A percentile compares a stretch with the other conserved stretches of the same genome.
Conservation (phyloP, 2,113 vertebrate genomes). For the Festucalex cinctus region DNA sequence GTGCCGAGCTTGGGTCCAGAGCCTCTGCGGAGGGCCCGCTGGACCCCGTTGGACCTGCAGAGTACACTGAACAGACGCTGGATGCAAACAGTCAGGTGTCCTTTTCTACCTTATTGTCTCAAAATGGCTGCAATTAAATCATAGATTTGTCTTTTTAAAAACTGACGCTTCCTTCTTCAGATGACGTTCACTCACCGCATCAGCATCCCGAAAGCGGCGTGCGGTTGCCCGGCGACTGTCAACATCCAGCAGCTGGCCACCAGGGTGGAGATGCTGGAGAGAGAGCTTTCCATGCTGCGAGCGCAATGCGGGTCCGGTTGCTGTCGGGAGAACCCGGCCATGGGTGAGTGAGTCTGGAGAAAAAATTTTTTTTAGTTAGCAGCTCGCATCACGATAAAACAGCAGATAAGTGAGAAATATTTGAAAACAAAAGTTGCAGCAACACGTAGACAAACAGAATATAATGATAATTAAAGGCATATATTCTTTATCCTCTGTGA, state of each 20-base stretch:
- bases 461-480: not conserved
- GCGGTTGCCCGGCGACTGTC: slow-evolving; percentile 77
- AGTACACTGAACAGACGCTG: slow-evolving; percentile 84
- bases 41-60: slow-evolving; percentile 66
- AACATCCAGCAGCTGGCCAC: slow-evolving; percentile 86
- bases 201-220: slow-evolving; percentile 91
- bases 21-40: slow-evolving; percentile 65
- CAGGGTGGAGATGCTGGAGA: slow-evolving; percentile 93
- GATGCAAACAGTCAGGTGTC: slow-evolving; percentile 82
- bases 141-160: not conserved
- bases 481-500: no score
- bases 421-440: not conserved
- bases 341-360: slow-evolving; percentile 75
- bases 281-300: slow-evolving; percentile 88
- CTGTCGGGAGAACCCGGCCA: slow-evolving; percentile 84
- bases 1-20: slow-evolving; percentile 53
- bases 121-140: not conserved
- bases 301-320: slow-evolving; percentile 85
- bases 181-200: slow-evolving; percentile 96
- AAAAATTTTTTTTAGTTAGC: not conserved
- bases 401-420: no score
- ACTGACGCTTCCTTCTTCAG: slow-evolving; percentile 23
- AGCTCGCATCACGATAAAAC: no score
- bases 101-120: no score
- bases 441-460: not conserved